Evolutionary conservation across 2,797 vertebrate genomes (phyloP).

Genomic region (Pelobates cultripes): DNA sequence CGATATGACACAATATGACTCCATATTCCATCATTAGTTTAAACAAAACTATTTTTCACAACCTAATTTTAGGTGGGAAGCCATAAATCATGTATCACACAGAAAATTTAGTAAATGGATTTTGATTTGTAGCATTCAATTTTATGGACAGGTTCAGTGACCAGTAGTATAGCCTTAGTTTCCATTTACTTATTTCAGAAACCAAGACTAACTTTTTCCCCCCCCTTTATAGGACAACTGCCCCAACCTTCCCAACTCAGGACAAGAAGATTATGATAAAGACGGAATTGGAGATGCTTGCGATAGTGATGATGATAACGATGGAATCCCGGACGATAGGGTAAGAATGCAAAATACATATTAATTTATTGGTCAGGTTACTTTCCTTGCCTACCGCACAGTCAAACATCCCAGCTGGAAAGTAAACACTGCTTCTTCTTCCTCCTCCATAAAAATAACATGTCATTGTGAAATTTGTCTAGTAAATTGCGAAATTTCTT

Average conservation of each 20-base stretch:
- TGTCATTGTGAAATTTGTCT: conserved; percentile 25
- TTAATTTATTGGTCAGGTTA: conserved; percentile 2
- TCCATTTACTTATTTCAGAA: no score
- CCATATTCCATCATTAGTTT: no score
- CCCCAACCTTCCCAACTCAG: conserved; percentile 95
- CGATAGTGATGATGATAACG: conserved; percentile 94
- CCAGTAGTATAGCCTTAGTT: no score
- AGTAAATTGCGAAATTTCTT: conserved; percentile 17
- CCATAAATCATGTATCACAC: no score
- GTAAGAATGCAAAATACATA: conserved; percentile 72
- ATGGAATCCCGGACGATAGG: conserved; percentile 91
- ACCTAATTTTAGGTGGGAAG: no score
- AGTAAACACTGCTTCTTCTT: neutral
- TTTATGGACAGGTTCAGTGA: neutral
- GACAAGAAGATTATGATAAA: conserved; percentile 98
- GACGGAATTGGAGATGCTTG: conserved; percentile 96
- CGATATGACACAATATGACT: no score
- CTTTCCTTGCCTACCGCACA: conserved; percentile 8
- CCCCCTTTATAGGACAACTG: conserved; percentile 88
- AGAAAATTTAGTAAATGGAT: no score
- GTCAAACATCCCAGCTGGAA: conserved; percentile 38
- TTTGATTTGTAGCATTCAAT: neutral
- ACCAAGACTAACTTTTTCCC: neutral
- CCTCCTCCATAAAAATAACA: conserved; percentile 28
- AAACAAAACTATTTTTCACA: no score